Conservation (phyloP, 2,113 vertebrate species). For the Callaeas wilsoni region DNA sequence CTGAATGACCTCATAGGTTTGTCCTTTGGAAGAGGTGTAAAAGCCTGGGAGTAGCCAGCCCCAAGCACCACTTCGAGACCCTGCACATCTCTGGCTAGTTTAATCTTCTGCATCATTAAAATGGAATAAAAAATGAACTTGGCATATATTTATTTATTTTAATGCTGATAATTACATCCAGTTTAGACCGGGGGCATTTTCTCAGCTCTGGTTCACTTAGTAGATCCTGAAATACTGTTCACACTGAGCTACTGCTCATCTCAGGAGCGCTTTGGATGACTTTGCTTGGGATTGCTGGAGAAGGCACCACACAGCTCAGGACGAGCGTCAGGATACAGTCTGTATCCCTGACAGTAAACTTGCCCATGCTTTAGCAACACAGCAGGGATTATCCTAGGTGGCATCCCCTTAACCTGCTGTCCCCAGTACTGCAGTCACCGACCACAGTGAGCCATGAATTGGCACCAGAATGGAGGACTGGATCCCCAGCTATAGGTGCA, state of each 20-base stretch:
- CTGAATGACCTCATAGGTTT: neutral
- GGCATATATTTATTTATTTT: neutral
- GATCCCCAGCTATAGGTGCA: neutral
- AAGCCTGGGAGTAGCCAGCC: neutral
- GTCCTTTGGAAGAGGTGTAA: neutral
- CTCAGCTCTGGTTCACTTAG: neutral
- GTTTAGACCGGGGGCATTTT: neutral
- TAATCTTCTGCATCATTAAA: neutral
- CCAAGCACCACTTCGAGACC: neutral
- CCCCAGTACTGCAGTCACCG: neutral
- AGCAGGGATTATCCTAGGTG: neutral
- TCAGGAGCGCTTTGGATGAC: rapidly evolving
- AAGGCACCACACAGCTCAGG: neutral
- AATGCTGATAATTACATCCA: neutral
- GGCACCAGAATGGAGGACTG: neutral
- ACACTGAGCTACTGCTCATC: neutral
- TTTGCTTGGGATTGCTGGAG: neutral
- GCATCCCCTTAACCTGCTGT: neutral
- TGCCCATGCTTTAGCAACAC: neutral
- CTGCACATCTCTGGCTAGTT: neutral
- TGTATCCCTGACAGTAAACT: neutral
- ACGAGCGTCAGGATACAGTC: rapidly evolving
- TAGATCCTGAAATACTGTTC: neutral
- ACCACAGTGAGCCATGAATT: neutral
- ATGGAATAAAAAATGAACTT: neutral